These are phyloP conservation scores for Polylopha cassiicola DNA, from an alignment of 2,888 invertebrate species.

Conservation along the genomic window DNA sequence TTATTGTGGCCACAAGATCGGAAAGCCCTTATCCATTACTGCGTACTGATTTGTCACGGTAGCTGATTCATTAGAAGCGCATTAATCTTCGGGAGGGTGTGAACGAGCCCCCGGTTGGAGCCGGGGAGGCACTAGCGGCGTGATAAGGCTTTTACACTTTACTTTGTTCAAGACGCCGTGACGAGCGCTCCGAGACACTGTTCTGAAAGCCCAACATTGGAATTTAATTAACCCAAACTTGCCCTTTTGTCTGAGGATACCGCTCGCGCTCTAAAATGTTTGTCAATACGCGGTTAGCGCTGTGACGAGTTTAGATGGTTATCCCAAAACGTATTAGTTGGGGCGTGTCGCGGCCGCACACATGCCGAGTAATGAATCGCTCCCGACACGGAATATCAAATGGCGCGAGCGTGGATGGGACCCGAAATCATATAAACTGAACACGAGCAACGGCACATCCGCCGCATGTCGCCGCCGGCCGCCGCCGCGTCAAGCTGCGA, in stretches of 20 bases:
- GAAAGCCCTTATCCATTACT: slow-evolving; percentile 62
- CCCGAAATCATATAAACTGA: slow-evolving; percentile 17
- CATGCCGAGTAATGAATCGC: slow-evolving; percentile 11
- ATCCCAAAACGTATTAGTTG: slow-evolving; percentile 16
- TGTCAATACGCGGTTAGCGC: slow-evolving; percentile 43
- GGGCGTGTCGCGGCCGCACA: neutral
- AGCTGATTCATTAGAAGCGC: slow-evolving; percentile 67
- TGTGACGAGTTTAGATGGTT: slow-evolving; percentile 29
- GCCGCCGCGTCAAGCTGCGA: slow-evolving; percentile 30
- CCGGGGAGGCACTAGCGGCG: slow-evolving; percentile 39
- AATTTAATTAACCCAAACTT: slow-evolving; percentile 70
- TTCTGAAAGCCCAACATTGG: slow-evolving; percentile 55
- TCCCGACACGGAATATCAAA: slow-evolving; percentile 20
- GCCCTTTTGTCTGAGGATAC: slow-evolving; percentile 50
- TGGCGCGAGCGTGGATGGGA: slow-evolving; percentile 14
- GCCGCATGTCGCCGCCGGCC: slow-evolving; percentile 32
- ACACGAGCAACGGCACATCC: slow-evolving; percentile 11
- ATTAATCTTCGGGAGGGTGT: slow-evolving; percentile 57
- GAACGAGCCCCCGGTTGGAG: slow-evolving; percentile 27
- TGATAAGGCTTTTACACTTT: slow-evolving; percentile 52
- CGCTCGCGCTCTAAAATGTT: slow-evolving; percentile 41
- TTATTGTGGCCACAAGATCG: slow-evolving; percentile 57
- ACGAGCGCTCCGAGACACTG: slow-evolving; percentile 48
- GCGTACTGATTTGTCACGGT: slow-evolving; percentile 66
- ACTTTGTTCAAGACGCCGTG: slow-evolving; percentile 62